Conservation (phyloP, 1,140 invertebrate species). For the Cotesia glomerata region DNA sequence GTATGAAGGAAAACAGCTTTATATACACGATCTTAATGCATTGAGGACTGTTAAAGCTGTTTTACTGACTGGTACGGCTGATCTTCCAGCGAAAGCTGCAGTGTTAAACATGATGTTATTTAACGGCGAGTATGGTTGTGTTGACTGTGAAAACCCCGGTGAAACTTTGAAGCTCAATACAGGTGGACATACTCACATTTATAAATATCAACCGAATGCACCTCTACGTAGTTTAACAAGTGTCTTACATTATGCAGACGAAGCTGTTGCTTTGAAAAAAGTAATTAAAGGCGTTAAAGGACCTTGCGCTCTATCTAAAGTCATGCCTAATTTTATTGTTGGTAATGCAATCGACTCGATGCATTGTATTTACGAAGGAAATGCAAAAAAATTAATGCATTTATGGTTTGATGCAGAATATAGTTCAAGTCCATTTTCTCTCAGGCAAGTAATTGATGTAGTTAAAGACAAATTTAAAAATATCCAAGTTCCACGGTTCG, state of each 20-base stretch:
- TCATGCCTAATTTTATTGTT: slow-evolving; percentile 8
- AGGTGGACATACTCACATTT: not conserved
- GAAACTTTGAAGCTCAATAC: slow-evolving; percentile 20
- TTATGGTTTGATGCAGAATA: slow-evolving; percentile 15
- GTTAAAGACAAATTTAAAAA: too few species aligned
- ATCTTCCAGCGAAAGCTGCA: not conserved
- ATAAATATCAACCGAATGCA: not conserved
- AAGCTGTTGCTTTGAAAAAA: too few species aligned
- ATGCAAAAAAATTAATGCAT: not conserved
- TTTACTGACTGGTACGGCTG: slow-evolving; percentile 25
- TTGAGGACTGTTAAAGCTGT: slow-evolving; percentile 24
- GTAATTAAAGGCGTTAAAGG: slow-evolving; percentile 1
- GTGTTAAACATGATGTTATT: not conserved
- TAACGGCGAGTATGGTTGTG: not conserved
- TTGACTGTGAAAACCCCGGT: not conserved
- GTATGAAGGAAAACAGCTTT: slow-evolving; percentile 13
- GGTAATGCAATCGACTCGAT: slow-evolving; percentile 15
- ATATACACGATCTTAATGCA: not conserved
- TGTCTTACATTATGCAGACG: too few species aligned
- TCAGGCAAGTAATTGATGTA: not conserved
- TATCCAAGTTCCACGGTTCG: too few species aligned
- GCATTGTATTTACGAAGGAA: slow-evolving; percentile 18
- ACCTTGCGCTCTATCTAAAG: not conserved
- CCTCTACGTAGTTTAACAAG: too few species aligned
- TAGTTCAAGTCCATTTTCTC: slow-evolving; percentile 4